A percentile compares a stretch with the other conserved stretches of the same genome.
Conservation (phyloP, 2,797 vertebrate species). For the Poeciliopsis turneri region DNA sequence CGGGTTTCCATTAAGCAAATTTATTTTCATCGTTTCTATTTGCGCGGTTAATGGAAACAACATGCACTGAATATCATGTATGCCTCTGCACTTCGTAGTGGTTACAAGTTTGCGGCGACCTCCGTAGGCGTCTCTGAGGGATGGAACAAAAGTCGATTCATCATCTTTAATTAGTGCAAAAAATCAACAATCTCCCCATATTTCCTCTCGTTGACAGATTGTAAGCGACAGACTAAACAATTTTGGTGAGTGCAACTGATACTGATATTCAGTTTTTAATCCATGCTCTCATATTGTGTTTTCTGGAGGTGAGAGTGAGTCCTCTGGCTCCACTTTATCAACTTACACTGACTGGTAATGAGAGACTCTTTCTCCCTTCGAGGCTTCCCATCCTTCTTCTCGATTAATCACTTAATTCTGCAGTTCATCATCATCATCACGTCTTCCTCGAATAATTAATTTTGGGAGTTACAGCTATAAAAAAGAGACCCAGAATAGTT, state of each 20-base stretch:
- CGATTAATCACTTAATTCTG: neutral
- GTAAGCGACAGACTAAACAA: neutral
- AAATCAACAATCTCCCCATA: neutral
- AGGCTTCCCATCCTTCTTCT: constrained; percentile 9
- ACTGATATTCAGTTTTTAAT: constrained; percentile 11
- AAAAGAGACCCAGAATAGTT: constrained; percentile 1
- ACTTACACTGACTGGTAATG: constrained; percentile 10
- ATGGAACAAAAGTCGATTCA: neutral
- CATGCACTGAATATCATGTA: neutral
- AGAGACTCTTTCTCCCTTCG: constrained; percentile 10
- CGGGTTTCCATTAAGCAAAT: too few relatives aligned
- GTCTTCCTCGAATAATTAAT: constrained; percentile 11
- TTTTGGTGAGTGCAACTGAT: neutral
- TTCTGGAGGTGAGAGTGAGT: constrained; percentile 15
- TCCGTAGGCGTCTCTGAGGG: too few relatives aligned
- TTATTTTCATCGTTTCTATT: too few relatives aligned
- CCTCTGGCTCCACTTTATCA: constrained; percentile 30
- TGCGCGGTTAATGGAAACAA: too few relatives aligned
- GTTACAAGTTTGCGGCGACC: neutral
- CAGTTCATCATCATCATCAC: constrained; percentile 12
- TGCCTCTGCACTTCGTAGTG: neutral
- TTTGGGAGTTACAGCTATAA: constrained; percentile 19
- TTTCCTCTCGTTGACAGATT: neutral
- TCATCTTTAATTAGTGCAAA: neutral
- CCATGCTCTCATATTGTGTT: constrained; percentile 23